phyloP scores from a whole-genome alignment of 2,113 vertebrate species.

The Sialia sialis region DNA sequence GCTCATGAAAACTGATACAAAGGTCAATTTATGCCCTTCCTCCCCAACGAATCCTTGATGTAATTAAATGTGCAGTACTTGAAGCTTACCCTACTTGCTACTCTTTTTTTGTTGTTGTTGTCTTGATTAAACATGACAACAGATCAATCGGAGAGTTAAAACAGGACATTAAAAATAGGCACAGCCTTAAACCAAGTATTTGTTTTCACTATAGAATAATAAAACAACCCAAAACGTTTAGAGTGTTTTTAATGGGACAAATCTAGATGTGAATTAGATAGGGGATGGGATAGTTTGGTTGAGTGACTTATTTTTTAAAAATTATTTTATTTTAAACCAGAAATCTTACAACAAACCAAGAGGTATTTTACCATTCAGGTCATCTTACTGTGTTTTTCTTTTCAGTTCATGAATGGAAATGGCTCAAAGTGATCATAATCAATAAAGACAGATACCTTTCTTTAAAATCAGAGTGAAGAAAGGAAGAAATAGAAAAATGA shows the following conservation, averaged over 20 bases:
- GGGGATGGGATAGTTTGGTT: background rate
- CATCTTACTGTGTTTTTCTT: background rate
- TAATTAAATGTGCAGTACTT: conserved; percentile 43
- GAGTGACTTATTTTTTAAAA: background rate
- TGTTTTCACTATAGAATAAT: background rate
- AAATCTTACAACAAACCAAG: background rate
- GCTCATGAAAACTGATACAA: conserved; percentile 43
- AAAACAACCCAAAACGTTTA: background rate
- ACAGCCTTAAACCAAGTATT: background rate
- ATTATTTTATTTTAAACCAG: background rate
- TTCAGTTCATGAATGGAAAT: background rate
- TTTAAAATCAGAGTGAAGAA: background rate
- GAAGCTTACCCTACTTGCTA: background rate
- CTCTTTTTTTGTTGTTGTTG: background rate
- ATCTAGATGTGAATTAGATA: background rate
- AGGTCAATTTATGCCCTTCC: conserved; percentile 25
- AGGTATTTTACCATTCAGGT: background rate
- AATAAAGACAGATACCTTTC: background rate
- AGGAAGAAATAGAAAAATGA: background rate
- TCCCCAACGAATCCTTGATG: background rate
- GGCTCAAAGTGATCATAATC: background rate
- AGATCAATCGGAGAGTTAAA: conserved; percentile 40
- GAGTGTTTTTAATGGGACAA: background rate
- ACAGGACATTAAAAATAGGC: background rate
- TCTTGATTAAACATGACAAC: conserved; percentile 47